These are phyloP conservation scores for Julus scandinavius DNA, from an alignment of 2,888 invertebrate genomes.

Conservation along the genomic window DNA sequence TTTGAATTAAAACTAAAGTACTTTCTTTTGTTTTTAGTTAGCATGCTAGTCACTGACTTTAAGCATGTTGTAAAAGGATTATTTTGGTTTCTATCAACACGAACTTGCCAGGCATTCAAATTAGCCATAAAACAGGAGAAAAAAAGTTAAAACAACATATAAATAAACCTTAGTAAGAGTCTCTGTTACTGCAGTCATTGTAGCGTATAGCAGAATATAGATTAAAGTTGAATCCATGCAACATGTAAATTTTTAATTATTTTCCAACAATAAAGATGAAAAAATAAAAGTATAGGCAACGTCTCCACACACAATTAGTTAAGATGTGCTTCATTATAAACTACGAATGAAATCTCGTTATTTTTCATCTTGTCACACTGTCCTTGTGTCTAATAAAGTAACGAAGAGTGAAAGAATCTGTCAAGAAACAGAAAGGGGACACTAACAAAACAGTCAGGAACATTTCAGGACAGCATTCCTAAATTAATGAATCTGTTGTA, in stretches of 20 bases:
- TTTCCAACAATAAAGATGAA: background rate
- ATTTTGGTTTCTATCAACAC: slow-evolving; percentile 18
- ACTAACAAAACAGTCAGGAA: background rate
- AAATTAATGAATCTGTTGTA: no score
- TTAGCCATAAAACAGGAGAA: background rate
- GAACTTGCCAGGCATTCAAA: background rate
- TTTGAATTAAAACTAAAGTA: background rate
- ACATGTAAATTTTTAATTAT: background rate
- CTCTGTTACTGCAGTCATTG: background rate
- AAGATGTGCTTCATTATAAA: no score
- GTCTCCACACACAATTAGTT: no score
- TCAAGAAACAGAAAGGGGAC: background rate
- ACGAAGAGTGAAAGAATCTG: background rate
- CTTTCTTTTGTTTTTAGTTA: background rate
- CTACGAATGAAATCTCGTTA: background rate
- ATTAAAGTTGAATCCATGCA: slow-evolving; percentile 5
- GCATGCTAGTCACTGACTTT: background rate
- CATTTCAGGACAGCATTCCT: background rate
- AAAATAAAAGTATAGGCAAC: background rate
- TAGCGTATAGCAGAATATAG: background rate
- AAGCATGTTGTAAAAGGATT: background rate
- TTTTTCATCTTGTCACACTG: background rate
- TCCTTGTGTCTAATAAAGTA: background rate
- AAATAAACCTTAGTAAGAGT: background rate
- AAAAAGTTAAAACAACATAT: background rate